Evolutionary conservation across 2,888 invertebrate genomes (phyloP), one percentile per base, ranked within the genome.

Genomic region (Pachycephus smyrnensis): DNA sequence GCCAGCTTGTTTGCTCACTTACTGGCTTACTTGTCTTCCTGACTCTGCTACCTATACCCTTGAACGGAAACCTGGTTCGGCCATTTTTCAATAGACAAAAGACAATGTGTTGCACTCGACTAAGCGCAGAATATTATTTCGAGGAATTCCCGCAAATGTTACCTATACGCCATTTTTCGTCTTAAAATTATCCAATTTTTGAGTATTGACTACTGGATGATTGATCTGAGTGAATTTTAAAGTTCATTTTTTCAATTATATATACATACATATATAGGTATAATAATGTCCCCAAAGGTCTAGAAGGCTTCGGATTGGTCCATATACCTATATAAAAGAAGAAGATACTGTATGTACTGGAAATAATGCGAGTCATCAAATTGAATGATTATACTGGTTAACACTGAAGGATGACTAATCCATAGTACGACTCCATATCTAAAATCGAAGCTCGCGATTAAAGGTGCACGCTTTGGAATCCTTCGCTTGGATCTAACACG

Each of bases 61-160:
- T 79, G 76, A 79, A 81, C 81, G 81, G 82, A 82, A 84, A 82
- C 81, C 81, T 80, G 79, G 79, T 79, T 81, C 71, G 6, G 71
- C 12, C 12, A 31, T 71, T 71, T 71, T 71, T 71, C 31, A 55
- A 9, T 55, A 11, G 31, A 71, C 71, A 3, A 6, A 33, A 6
- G 31, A 33, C 71, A 33, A 31, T 23, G 31, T 33, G 31, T 71
- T 71, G 71, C 12, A 9, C 55, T 55, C 23, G 23, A 15, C 55
- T 55, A 2, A 23, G 2, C 55, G 23, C 23, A 9, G 2, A 9
- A 23, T 55, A 23, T 23, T 6, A 55, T 55, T 23, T 55, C 9
- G 2, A 1, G 9, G 6, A 23, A 55, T 23, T 9, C 2, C 55
- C 1, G 35, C 23, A 23, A 55, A 23, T 23, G 9, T 55, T 9